Percentiles rank a stretch among this genome's conserved stretches.
phyloP scores from a whole-genome alignment of 2,888 invertebrate genomes.

The Hipparchia sbordonii region DNA sequence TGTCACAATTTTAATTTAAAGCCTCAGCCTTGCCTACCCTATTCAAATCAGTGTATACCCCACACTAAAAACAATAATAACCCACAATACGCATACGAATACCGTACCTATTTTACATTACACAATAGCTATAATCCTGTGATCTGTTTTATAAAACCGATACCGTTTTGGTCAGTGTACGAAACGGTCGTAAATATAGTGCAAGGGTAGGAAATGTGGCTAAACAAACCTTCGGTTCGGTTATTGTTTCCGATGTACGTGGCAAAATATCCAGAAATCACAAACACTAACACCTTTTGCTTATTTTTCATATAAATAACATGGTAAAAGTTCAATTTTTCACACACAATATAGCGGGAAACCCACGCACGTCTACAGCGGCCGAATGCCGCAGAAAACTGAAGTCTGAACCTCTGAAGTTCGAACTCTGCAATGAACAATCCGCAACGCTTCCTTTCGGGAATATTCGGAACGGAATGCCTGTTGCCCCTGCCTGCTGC shows the following conservation, averaged over 20 bases:
- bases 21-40: not conserved
- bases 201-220: not conserved
- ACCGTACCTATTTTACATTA: not conserved
- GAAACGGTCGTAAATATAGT: constrained; percentile 12
- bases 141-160: constrained; percentile 4
- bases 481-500: not conserved
- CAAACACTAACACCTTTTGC: not conserved
- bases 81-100: constrained; percentile 9
- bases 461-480: constrained; percentile 27
- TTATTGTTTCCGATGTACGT: not conserved
- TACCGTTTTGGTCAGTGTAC: not conserved
- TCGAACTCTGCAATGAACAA: not conserved
- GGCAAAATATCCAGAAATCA: constrained; percentile 3
- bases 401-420: constrained; percentile 17
- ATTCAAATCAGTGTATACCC: constrained; percentile 18
- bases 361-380: constrained; percentile 8
- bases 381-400: constrained; percentile 36
- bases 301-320: constrained; percentile 10
- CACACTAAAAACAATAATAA: not conserved
- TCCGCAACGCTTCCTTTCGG: constrained; percentile 32
- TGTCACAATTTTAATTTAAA: constrained; percentile 30
- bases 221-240: constrained; percentile 21
- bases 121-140: constrained; percentile 16
- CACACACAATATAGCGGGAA: not conserved
- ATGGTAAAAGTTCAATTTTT: constrained; percentile 11